Base-by-base conservation (phyloP, 2,113 vertebrate genomes). In the Piprites chloris region DNA sequence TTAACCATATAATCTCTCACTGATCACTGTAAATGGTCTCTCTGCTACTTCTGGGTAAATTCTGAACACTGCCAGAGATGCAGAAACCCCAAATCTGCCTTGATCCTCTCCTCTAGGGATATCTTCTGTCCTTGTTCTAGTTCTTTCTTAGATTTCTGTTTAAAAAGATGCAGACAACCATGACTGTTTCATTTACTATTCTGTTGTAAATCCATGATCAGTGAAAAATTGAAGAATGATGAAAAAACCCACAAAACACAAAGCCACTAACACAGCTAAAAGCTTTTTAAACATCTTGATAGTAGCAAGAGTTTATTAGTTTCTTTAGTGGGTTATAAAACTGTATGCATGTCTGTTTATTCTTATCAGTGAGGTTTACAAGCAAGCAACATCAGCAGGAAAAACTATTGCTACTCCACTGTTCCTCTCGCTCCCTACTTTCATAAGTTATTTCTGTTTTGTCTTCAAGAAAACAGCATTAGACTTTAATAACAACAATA, bases 401-500 rank as follows among this genome's bases (percentile, higher is more conserved):
- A 87, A 28, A 87, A 52, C 24, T 50, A 35, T 39, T 91, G 68
- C 35, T 66, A 32, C 35, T 75, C 12, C 27, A 24, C 16, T 42
- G 30, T 75, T 94, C 39, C 49, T 67, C 53, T 87, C 2, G 0
- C 59, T 75, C 24, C 39, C 32, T 11, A 28, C 33, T 91, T 87
- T 52, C 35, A 26, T 65, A 23, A 52, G 44, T 86, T 90, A 73
- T 83, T 88, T 37, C 49, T 79, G 15, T 63, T 89, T 84, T 89
- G 23, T 87, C 71, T 90, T 89, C 47, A 75, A 56, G 52, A 80
- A 96, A 96, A 87, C 63, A 93, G 5, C 69, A 87, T 76, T 91
- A 90, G 66, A 68, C 44, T 94, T 87, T 82, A 93, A 63, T 67
- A 94, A 65, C 21, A 85, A 35, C 8, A 15, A 17, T 75, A 91